phyloP scores from a whole-genome alignment of 2,888 invertebrate genomes.

The Aspidiotus destructor region DNA sequence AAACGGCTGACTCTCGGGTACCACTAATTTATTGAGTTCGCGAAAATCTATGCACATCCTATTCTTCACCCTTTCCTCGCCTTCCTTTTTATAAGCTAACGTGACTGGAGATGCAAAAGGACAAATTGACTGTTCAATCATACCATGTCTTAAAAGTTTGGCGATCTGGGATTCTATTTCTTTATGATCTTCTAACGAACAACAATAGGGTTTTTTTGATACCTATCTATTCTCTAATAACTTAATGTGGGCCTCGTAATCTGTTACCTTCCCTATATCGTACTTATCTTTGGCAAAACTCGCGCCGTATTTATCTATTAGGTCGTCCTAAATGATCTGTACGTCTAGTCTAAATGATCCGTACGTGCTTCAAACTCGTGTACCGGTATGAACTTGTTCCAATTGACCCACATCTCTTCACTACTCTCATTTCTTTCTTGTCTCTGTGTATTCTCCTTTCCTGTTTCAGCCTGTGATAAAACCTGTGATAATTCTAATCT shows the following conservation, averaged over 20 bases:
- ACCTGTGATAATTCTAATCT: not conserved
- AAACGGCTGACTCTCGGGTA: conserved; percentile 19
- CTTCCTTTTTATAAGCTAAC: conserved; percentile 21
- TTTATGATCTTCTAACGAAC: conserved; percentile 2
- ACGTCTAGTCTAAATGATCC: not conserved
- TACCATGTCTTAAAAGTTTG: conserved; percentile 12
- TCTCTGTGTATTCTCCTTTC: not conserved
- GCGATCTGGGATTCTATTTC: not conserved
- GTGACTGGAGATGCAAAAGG: conserved; percentile 27
- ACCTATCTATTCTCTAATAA: conserved; percentile 6
- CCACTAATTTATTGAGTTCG: conserved; percentile 23
- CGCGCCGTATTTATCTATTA: not conserved
- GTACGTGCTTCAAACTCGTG: conserved; percentile 8
- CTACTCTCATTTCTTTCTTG: not conserved
- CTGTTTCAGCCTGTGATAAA: too few relatives aligned
- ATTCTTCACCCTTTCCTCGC: conserved; percentile 4
- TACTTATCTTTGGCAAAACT: conserved; percentile 16
- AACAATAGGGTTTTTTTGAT: conserved; percentile 28
- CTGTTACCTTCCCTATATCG: conserved; percentile 12
- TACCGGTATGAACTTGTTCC: conserved; percentile 12
- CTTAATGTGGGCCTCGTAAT: conserved; percentile 14
- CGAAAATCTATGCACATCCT: conserved; percentile 26
- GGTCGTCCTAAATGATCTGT: not conserved
- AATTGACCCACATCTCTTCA: conserved; percentile 11
- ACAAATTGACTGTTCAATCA: conserved; percentile 24